Evolutionary conservation across 2,888 invertebrate genomes (phyloP).

Genomic region (Amphipyra tragopoginis): DNA sequence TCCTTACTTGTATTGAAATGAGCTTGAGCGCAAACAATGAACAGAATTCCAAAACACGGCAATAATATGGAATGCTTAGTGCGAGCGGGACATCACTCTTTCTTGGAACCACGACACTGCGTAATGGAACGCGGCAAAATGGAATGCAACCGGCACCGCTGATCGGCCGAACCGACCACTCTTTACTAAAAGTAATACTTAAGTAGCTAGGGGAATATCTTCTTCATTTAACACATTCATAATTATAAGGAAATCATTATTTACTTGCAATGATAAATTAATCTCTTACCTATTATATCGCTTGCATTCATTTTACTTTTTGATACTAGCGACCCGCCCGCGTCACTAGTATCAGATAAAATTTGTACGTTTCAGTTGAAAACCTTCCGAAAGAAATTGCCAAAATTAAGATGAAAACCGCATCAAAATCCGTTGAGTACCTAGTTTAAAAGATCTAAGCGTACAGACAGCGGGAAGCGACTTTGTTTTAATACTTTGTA

Average conservation of each 20-base stretch:
- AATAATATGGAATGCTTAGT: slow-evolving; percentile 82
- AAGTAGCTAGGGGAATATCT: slow-evolving; percentile 40
- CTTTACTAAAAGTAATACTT: slow-evolving; percentile 60
- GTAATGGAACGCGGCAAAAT: slow-evolving; percentile 83
- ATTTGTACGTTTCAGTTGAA: too few species aligned
- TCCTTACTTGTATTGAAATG: slow-evolving; percentile 81
- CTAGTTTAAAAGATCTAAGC: too few species aligned
- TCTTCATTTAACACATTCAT: slow-evolving; percentile 19
- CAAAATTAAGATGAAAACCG: too few species aligned
- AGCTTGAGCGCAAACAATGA: slow-evolving; percentile 84
- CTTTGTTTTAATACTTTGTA: too few species aligned
- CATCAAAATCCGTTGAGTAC: too few species aligned
- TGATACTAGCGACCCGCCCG: too few species aligned
- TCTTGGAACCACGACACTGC: slow-evolving; percentile 84
- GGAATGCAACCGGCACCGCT: slow-evolving; percentile 80
- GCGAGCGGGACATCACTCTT: slow-evolving; percentile 85
- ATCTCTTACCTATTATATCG: too few species aligned
- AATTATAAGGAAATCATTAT: slow-evolving; percentile 12
- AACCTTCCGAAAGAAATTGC: too few species aligned
- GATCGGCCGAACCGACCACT: slow-evolving; percentile 60
- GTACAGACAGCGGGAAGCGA: too few species aligned
- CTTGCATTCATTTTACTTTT: too few species aligned
- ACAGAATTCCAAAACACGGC: slow-evolving; percentile 85
- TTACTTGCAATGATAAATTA: slow-evolving; percentile 16
- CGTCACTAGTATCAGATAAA: too few species aligned